A percentile compares a stretch with the other conserved stretches of the same genome.
Conservation (phyloP, 1,140 invertebrate genomes). For the Laupala kohalensis region DNA sequence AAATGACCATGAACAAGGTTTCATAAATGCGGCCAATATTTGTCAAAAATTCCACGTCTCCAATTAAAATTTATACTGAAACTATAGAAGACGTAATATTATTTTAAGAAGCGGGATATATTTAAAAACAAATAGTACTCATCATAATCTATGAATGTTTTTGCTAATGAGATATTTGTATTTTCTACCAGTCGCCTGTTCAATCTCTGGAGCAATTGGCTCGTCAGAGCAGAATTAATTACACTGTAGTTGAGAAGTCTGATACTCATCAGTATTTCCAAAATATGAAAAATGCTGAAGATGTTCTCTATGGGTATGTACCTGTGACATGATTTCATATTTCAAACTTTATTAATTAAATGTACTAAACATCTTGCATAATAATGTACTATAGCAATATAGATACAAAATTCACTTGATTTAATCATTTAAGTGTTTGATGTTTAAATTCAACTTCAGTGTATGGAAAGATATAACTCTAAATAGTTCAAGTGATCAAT, state of each 20-base stretch:
- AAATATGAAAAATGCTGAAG: constrained; percentile 83
- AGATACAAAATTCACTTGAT: too few species aligned
- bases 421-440: too few species aligned
- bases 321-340: neutral
- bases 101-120: too few species aligned
- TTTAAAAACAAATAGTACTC: neutral
- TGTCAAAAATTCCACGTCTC: too few species aligned
- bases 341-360: too few species aligned
- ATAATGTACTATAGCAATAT: too few species aligned
- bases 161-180: neutral
- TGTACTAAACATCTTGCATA: too few species aligned
- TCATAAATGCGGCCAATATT: too few species aligned
- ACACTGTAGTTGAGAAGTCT: constrained; percentile 72
- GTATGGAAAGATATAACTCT: constrained; percentile 82
- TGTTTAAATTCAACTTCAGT: constrained; percentile 31
- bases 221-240: constrained; percentile 77
- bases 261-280: constrained; percentile 74
- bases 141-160: neutral
- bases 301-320: constrained; percentile 65
- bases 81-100: too few species aligned
- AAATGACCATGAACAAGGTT: too few species aligned
- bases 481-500: constrained; percentile 59
- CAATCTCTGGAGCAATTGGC: constrained; percentile 77
- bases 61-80: too few species aligned
- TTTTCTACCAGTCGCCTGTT: constrained; percentile 51